Conservation (phyloP, 2,888 invertebrate genomes). For the Andrena camellia region DNA sequence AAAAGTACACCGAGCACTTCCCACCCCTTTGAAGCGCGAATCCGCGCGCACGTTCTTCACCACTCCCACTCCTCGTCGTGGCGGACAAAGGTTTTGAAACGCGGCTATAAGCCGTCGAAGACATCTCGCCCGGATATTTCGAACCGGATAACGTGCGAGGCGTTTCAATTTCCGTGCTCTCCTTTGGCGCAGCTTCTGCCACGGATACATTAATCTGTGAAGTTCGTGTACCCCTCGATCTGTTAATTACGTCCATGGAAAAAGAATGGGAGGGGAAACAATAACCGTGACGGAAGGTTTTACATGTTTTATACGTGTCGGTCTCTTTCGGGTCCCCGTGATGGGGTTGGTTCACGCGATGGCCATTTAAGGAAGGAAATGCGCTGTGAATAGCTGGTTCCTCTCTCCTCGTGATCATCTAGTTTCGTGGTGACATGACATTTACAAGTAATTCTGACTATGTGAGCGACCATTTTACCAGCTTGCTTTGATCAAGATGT, state of each 20-base stretch:
- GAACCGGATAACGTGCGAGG: not conserved
- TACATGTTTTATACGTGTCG: not conserved
- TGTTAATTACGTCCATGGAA: slow-evolving; percentile 6
- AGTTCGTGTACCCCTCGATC: slow-evolving; percentile 13
- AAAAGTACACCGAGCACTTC: slow-evolving; percentile 65
- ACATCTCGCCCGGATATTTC: slow-evolving; percentile 12
- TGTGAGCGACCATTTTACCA: not conserved
- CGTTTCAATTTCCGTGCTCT: not conserved
- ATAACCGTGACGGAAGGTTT: not conserved
- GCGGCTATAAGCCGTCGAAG: slow-evolving; percentile 16
- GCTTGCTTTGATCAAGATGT: not conserved
- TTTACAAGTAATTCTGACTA: not conserved
- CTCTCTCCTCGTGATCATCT: not conserved
- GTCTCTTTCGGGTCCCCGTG: not conserved
- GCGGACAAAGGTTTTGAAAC: slow-evolving; percentile 34
- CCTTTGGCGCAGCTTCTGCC: not conserved
- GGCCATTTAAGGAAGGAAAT: not conserved
- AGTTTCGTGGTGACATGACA: not conserved
- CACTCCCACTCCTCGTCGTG: slow-evolving; percentile 32
- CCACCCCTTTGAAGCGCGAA: slow-evolving; percentile 49
- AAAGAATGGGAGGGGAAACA: not conserved
- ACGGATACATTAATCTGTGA: slow-evolving; percentile 4
- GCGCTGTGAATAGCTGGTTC: not conserved
- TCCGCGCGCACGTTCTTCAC: slow-evolving; percentile 38
- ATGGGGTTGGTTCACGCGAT: not conserved